phyloP scores from a whole-genome alignment of 2,888 invertebrate genomes.

The Drosophila bunnanda region DNA sequence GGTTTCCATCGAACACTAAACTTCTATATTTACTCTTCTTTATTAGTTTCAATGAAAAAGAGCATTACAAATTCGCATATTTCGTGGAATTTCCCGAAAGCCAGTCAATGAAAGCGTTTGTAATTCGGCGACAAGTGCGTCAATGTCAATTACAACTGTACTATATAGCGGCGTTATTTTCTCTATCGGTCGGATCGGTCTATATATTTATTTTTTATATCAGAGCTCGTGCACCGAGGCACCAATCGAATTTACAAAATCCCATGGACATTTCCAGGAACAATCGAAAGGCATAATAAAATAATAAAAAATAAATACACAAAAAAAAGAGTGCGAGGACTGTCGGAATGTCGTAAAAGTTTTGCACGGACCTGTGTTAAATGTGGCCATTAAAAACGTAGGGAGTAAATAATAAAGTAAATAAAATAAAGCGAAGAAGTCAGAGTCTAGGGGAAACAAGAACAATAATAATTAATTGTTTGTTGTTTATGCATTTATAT shows the following conservation, averaged over 20 bases:
- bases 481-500: constrained; percentile 49
- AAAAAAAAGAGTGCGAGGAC: constrained; percentile 26
- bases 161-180: constrained; percentile 6
- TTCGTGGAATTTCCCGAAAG: constrained; percentile 3
- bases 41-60: constrained; percentile 7
- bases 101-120: constrained; percentile 17
- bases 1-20: constrained; percentile 4
- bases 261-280: constrained; percentile 36
- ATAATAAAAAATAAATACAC: constrained; percentile 15
- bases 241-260: constrained; percentile 33
- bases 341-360: constrained; percentile 43
- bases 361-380: constrained; percentile 29
- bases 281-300: constrained; percentile 46
- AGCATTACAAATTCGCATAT: neutral
- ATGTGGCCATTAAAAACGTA: constrained; percentile 38
- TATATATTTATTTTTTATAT: no score
- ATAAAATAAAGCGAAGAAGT: constrained; percentile 14
- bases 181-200: constrained; percentile 15
- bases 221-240: constrained; percentile 8
- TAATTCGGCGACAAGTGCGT: constrained; percentile 20
- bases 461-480: constrained; percentile 63
- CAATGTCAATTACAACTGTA: constrained; percentile 21
- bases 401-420: constrained; percentile 18
- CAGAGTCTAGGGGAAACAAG: constrained; percentile 28
- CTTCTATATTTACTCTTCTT: constrained; percentile 3